Conservation (phyloP, 2,797 vertebrate species). For the Danionella dracula region DNA sequence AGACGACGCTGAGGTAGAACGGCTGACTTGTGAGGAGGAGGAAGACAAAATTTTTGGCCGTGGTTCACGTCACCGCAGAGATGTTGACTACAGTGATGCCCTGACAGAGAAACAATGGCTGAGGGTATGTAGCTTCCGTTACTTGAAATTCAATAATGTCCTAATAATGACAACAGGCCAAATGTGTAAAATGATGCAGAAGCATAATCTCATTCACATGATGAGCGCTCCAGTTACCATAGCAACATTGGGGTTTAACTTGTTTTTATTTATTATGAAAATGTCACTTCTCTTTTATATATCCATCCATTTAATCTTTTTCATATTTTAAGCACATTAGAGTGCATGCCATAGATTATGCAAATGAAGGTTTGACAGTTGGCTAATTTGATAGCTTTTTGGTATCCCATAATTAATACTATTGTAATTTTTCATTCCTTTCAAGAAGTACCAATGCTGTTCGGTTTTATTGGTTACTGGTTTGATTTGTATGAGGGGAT, state of each 20-base stretch:
- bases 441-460: too few relatives aligned
- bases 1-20: slow-evolving; percentile 93
- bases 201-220: background rate
- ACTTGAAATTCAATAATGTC: background rate
- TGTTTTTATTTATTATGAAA: background rate
- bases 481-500: background rate
- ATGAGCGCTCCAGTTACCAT: background rate
- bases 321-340: too few relatives aligned
- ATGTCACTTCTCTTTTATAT: background rate
- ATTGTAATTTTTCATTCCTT: too few relatives aligned
- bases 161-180: background rate
- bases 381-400: too few relatives aligned
- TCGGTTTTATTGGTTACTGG: background rate
- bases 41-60: slow-evolving; percentile 95
- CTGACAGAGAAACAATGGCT: slow-evolving; percentile 98
- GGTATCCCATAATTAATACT: too few relatives aligned
- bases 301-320: background rate
- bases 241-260: background rate
- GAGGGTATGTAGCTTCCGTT: slow-evolving; percentile 69
- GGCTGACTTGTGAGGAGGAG: slow-evolving; percentile 94
- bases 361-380: too few relatives aligned
- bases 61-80: slow-evolving; percentile 88
- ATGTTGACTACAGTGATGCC: slow-evolving; percentile 95
- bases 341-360: too few relatives aligned
- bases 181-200: background rate